Evolutionary conservation across 1,140 invertebrate species (phyloP), one percentile per base, ranked within the genome.

Genomic region (Neodiprion pinetum): DNA sequence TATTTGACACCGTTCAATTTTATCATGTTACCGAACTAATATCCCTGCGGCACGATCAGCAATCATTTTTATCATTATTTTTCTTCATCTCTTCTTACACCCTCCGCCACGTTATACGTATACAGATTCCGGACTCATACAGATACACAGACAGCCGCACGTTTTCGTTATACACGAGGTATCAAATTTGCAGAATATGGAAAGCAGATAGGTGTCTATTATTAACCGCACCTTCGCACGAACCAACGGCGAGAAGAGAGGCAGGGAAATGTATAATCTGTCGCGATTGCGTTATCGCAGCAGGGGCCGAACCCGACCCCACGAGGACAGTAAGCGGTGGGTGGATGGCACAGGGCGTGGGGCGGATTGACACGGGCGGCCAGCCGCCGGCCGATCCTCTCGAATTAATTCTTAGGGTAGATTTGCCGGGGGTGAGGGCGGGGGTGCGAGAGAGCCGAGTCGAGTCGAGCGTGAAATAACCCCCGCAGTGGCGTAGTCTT

Each of bases 381-480:
- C 82, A 85, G 82, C 81, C 80, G 82, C 82, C 80, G 85, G 82
- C 86, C 84, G 85, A 86, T 87, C 87, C 86, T 87, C 85, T 86
- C 84, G 87, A 88, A 88, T 88, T 88, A 88, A 88, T 88, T 88
- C 87, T 88, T 88, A 87, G 83, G 86, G 84, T 82, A 80, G 81
- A 85, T 86, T 86, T 84, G 76, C 82, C 66, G 23, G 77, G 78
- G 48, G 74, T 67, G 72, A 61, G 75, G n/a, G 74, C 72, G 74
- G 80, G 81, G 75, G 85, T 86, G 83, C 84, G 84, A 88, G 86
- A 83, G 72, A 82, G 86, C 49, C 83, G 84, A 88, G 83, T 88
- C 86, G 85, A 88, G 83, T 88, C 86, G 85, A 88, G 83, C 87
- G 86, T 88, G 87, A 88, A 88, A 88, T 88, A 88, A 88, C 87